A percentile compares a stretch with the other conserved stretches of the same genome.
Evolutionary conservation across 1,140 invertebrate genomes (phyloP).

Genomic region (Temnothorax longispinosus): DNA sequence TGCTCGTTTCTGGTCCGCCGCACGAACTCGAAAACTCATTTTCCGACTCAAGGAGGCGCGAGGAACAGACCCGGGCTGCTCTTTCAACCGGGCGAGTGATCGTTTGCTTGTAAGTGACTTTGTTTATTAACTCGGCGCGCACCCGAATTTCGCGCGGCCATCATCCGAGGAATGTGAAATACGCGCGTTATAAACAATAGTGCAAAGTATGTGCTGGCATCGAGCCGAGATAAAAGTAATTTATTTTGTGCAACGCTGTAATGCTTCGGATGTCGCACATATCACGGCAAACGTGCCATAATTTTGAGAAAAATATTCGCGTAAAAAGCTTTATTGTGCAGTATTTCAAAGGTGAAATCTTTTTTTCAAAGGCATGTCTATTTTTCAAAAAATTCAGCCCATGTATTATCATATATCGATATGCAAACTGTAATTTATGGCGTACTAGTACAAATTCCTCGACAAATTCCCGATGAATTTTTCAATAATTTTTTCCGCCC

Average conservation of each 20-base stretch:
- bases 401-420: no score
- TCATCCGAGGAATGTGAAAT: slow-evolving; percentile 15
- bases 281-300: neutral
- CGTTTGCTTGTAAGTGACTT: slow-evolving; percentile 26
- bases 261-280: slow-evolving; percentile 1
- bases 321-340: neutral
- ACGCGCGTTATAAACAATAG: neutral
- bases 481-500: neutral
- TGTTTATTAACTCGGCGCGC: slow-evolving; percentile 35
- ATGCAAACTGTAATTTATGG: neutral
- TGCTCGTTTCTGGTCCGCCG: slow-evolving; percentile 34
- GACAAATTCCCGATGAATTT: neutral
- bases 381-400: neutral
- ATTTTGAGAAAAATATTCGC: neutral
- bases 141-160: slow-evolving; percentile 10
- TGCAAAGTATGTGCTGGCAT: slow-evolving; percentile 14
- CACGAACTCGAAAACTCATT: slow-evolving; percentile 54
- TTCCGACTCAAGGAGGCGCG: slow-evolving; percentile 55
- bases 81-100: slow-evolving; percentile 10
- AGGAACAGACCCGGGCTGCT: slow-evolving; percentile 3
- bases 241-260: slow-evolving; percentile 14
- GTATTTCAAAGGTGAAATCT: neutral
- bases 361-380: neutral
- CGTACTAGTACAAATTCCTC: no score
- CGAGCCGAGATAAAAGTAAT: slow-evolving; percentile 37